phyloP scores from a whole-genome alignment of 1,140 invertebrate species.

The Hypothenemus hampei region DNA sequence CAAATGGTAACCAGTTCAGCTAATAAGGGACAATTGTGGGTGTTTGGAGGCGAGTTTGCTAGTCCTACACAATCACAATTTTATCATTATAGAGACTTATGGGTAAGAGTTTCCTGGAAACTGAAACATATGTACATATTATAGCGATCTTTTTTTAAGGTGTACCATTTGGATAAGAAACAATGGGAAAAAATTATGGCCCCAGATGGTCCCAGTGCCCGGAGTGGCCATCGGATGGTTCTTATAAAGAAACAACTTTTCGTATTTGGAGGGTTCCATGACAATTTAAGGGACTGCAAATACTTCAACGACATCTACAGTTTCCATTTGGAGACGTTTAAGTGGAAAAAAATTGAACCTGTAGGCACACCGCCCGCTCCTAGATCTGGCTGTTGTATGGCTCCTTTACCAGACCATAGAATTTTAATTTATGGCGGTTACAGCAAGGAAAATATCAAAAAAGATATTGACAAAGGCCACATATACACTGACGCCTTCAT shows the following conservation, averaged over 20 bases:
- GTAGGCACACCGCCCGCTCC: constrained; percentile 61
- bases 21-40: constrained; percentile 70
- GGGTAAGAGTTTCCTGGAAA: constrained; percentile 56
- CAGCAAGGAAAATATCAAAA: constrained; percentile 71
- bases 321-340: constrained; percentile 76
- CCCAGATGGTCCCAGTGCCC: constrained; percentile 67
- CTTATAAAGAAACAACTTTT: constrained; percentile 71
- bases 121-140: no score
- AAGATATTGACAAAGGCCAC: constrained; percentile 75
- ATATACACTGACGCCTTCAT: constrained; percentile 80
- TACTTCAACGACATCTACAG: constrained; percentile 86
- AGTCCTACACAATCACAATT: constrained; percentile 87
- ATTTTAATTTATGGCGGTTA: constrained; percentile 86
- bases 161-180: constrained; percentile 56
- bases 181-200: constrained; percentile 81
- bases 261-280: constrained; percentile 89
- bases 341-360: constrained; percentile 72
- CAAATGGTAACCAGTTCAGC: constrained; percentile 71
- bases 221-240: constrained; percentile 89
- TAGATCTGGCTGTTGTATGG: constrained; percentile 70
- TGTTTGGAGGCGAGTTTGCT: constrained; percentile 92
- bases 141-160: constrained; percentile 1
- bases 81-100: constrained; percentile 90
- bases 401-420: constrained; percentile 55
- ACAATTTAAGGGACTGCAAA: constrained; percentile 80